Conservation (phyloP, 2,113 vertebrate species). For the human region GRCh38 chr5:154376001-154376500, state of each 20-base stretch:
- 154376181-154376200: background rate
- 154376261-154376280: conserved; percentile 84
- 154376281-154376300: conserved; percentile 93
- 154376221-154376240: background rate
- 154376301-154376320: conserved; percentile 93
- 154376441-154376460: conserved; percentile 98
- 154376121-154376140: background rate
- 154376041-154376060: background rate
- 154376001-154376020: background rate
- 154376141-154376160: background rate
- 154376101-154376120: background rate
- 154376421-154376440: conserved; percentile 97
- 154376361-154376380: conserved; percentile 95
- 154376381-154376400: conserved; percentile 91
- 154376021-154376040: background rate
- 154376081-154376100: background rate
- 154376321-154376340: conserved; percentile 95
- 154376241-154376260: background rate
- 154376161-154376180: background rate
- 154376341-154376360: conserved; percentile 95
- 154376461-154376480: conserved; percentile 82
- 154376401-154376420: conserved; percentile 98
- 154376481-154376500: background rate
- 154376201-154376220: background rate
- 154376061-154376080: background rate